Conservation (phyloP, 2,888 invertebrate species). For the Heterodera filipjevi region DNA sequence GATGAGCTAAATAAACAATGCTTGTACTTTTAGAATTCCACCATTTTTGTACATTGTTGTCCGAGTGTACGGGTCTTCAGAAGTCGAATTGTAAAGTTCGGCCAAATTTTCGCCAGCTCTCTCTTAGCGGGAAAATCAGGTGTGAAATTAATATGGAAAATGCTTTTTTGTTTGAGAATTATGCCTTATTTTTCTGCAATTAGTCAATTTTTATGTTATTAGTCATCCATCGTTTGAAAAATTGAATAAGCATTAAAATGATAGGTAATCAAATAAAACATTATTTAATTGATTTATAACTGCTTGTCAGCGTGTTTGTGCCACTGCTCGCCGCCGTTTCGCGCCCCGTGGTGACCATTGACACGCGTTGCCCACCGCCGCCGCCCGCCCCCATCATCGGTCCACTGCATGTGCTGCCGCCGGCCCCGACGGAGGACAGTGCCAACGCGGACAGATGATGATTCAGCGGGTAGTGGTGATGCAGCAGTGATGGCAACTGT, state of each 20-base stretch:
- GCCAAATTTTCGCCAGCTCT: constrained; percentile 61
- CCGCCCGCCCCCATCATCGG: neutral
- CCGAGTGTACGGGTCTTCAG: constrained; percentile 54
- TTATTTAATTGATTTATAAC: constrained; percentile 17
- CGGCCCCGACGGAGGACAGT: constrained; percentile 21
- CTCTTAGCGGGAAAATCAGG: constrained; percentile 33
- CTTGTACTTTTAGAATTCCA: neutral
- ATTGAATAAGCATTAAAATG: too few relatives aligned
- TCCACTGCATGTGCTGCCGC: too few relatives aligned
- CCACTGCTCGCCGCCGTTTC: constrained; percentile 32
- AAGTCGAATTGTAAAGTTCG: constrained; percentile 52
- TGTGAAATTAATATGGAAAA: neutral
- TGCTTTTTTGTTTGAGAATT: neutral
- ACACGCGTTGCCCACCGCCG: constrained; percentile 37
- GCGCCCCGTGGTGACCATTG: constrained; percentile 33
- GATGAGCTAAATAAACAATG: constrained; percentile 12
- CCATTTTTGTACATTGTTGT: constrained; percentile 19
- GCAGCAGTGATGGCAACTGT: constrained; percentile 1
- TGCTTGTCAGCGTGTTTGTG: constrained; percentile 33
- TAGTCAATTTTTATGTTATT: neutral
- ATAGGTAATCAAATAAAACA: too few relatives aligned
- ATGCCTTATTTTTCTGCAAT: neutral
- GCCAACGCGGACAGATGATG: constrained; percentile 24
- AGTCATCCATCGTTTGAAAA: too few relatives aligned
- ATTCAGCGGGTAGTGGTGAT: neutral